Evolutionary conservation across 2,888 invertebrate species (phyloP).

Genomic region (Kuschelorhynchus macadamiae): DNA sequence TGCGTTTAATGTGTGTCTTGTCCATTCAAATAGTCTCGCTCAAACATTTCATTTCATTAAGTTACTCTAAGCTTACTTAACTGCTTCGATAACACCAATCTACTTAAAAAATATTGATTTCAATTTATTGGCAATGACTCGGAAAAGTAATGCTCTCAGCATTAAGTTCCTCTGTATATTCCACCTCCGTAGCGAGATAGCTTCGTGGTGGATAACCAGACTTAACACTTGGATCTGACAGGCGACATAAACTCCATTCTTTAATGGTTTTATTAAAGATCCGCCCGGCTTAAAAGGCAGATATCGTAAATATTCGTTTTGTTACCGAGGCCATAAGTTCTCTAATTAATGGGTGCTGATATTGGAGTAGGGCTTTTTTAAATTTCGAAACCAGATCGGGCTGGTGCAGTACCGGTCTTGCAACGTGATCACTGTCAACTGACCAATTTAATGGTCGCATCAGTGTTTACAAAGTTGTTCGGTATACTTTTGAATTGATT

Average conservation of each 20-base stretch:
- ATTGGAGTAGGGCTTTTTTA: constrained; percentile 22
- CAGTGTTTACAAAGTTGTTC: not conserved
- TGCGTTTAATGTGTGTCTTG: too few species aligned
- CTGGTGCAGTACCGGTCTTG: constrained; percentile 6
- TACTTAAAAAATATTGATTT: too few species aligned
- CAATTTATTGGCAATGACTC: too few species aligned
- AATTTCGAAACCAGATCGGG: constrained; percentile 3
- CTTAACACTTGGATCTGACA: constrained; percentile 1
- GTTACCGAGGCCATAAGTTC: constrained; percentile 14
- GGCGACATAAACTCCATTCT: constrained; percentile 15
- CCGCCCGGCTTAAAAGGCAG: not conserved
- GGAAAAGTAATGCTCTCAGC: too few species aligned
- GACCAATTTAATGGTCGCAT: not conserved
- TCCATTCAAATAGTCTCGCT: too few species aligned
- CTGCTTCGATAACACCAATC: too few species aligned
- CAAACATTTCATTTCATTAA: too few species aligned
- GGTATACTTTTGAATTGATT: too few species aligned
- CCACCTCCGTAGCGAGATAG: too few species aligned
- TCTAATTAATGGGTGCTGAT: constrained; percentile 31
- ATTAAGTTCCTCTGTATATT: too few species aligned
- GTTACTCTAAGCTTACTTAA: too few species aligned
- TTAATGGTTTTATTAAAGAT: constrained; percentile 30
- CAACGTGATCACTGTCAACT: not conserved
- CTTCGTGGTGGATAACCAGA: too few species aligned
- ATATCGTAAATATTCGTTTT: constrained; percentile 26